Conservation (phyloP, 2,888 invertebrate species). For the Oscheius sp. region DNA sequence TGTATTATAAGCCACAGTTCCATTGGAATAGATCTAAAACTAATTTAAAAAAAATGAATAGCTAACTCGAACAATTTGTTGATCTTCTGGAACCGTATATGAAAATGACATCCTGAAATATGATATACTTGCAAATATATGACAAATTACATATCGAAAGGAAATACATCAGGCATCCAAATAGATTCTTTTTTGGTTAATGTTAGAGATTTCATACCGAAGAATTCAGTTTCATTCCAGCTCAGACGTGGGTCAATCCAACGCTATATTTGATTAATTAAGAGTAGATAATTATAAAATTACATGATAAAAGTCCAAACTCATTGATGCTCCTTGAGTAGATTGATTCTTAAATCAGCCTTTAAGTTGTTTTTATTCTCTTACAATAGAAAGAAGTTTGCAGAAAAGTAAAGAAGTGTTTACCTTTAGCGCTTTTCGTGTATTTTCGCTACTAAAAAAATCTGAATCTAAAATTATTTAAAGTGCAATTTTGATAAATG, state of each 20-base stretch:
- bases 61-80: constrained; percentile 2
- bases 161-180: not conserved
- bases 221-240: not conserved
- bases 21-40: constrained; percentile 5
- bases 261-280: not conserved
- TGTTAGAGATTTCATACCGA: constrained; percentile 3
- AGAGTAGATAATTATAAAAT: not conserved
- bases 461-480: too few species aligned
- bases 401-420: not conserved
- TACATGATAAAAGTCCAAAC: constrained; percentile 3
- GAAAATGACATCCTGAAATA: constrained; percentile 5
- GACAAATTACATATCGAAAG: not conserved
- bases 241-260: not conserved
- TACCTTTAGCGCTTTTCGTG: not conserved
- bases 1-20: constrained; percentile 4
- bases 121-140: not conserved
- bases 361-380: not conserved
- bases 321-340: constrained; percentile 8
- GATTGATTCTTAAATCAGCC: not conserved
- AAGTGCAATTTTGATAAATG: not conserved
- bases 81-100: constrained; percentile 1
- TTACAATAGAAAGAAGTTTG: constrained; percentile 1
- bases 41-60: not conserved
- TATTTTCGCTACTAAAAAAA: not conserved
- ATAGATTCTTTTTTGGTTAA: constrained; percentile 7